phyloP scores from a whole-genome alignment of 2,113 vertebrate species.

The Halichoeres trimaculatus region DNA sequence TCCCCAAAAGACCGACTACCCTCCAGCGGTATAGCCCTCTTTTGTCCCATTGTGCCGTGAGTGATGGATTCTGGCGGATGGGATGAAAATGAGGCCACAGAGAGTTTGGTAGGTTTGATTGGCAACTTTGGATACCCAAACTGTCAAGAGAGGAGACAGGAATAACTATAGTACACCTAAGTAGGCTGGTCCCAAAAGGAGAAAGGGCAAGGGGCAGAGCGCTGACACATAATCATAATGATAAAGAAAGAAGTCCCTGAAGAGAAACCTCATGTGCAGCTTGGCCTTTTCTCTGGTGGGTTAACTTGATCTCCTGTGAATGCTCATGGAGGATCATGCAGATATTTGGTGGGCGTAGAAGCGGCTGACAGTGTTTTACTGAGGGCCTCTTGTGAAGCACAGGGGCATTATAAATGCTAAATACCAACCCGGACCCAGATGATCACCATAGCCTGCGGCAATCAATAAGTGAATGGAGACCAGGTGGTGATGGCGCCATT shows the following conservation, averaged over 20 bases:
- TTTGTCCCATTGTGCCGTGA: conserved; percentile 78
- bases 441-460: conserved; percentile 75
- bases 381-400: conserved; percentile 63
- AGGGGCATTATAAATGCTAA: conserved; percentile 77
- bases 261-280: conserved; percentile 53
- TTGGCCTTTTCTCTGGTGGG: conserved; percentile 64
- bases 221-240: conserved; percentile 71
- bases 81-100: conserved; percentile 65
- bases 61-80: conserved; percentile 79
- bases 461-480: conserved; percentile 80
- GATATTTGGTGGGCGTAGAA: conserved; percentile 51
- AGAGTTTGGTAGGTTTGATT: conserved; percentile 73
- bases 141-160: conserved; percentile 71
- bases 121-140: conserved; percentile 76
- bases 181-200: conserved; percentile 51
- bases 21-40: conserved; percentile 66
- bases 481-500: conserved; percentile 76
- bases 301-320: conserved; percentile 76
- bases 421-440: conserved; percentile 71
- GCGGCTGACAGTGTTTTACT: conserved; percentile 62
- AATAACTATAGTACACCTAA: conserved; percentile 68
- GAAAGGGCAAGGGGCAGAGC: conserved; percentile 55
- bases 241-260: conserved; percentile 72
- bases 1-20: conserved; percentile 54
- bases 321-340: conserved; percentile 69